Evolutionary conservation across 1,140 invertebrate species (phyloP).

Genomic region (Pseudomyrmex dendroicus): DNA sequence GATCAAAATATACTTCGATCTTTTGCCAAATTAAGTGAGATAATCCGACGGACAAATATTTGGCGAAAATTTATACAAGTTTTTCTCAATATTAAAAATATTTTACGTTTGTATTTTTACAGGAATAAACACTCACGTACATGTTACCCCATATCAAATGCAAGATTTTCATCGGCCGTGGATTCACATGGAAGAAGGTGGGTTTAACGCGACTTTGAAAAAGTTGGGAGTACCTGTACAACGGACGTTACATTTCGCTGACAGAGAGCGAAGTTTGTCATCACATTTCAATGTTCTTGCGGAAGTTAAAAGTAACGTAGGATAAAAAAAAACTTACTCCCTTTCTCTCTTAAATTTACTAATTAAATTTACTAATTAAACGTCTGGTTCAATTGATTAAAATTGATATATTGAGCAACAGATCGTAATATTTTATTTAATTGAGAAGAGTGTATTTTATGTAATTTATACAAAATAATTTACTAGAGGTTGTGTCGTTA

Average conservation of each 20-base stretch:
- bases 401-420: background rate
- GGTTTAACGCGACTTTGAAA: conserved; percentile 89
- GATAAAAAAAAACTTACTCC: conserved; percentile 16
- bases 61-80: background rate
- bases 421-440: conserved; percentile 4
- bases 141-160: conserved; percentile 94
- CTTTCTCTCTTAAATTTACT: background rate
- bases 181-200: conserved; percentile 92
- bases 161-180: conserved; percentile 90
- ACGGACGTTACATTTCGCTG: conserved; percentile 88
- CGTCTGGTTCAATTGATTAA: background rate
- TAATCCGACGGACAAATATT: conserved; percentile 6
- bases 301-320: conserved; percentile 81
- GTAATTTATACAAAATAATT: conserved; percentile 24
- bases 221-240: conserved; percentile 87
- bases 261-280: conserved; percentile 87
- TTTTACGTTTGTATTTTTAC: conserved; percentile 40
- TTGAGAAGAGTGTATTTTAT: background rate
- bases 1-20: conserved; percentile 89
- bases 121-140: conserved; percentile 89
- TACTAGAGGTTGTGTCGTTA: background rate
- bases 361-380: background rate
- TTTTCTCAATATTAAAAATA: too few species aligned
- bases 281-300: conserved; percentile 90
- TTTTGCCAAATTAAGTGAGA: conserved; percentile 87